Base-by-base conservation (phyloP, 2,888 invertebrate genomes). In the Tetragnatha montana region DNA sequence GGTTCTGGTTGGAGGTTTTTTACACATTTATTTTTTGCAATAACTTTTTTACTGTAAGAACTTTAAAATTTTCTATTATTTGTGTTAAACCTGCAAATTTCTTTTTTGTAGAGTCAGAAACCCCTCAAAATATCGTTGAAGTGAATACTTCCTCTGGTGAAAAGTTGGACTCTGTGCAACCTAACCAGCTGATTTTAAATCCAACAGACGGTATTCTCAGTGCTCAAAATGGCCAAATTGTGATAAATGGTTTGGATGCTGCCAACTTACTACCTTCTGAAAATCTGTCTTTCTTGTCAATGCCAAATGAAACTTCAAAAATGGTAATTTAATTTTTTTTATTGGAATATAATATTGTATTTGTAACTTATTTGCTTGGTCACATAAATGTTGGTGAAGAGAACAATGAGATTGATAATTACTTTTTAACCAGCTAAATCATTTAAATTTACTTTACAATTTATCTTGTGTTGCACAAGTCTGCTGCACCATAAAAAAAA, bases 161-260 rank as follows among this genome's bases (percentile, higher is more conserved):
- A 76, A 76, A 81, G n/a, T 12, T 87, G 8, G 19, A 69, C 19
- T n/a, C 50, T n/a, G n/a, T 88, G 14, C 81, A 84, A 47, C 17
- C 47, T 8, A 73, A 75, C n/a, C 88, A 89, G 10, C 35, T 89
- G 8, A 68, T 89, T 22, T 50, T 88, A 78, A 79, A 49, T 73
- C 73, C 82, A 17, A 68, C 75, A 14, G 82, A 88, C n/a, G 35
- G 78, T 17, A 70, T 84, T 50, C 35, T 84, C 22, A 80, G 21
- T 50, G n/a, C 69, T 8, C 76, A 86, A 49, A 85, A 78, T 74
- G 60, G 78, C 0, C 86, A 90, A 8, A 70, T 90, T 49, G 22
- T 90, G 14, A 19, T 90, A 22, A 86, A 69, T 86, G 82, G 81
- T 50, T 60, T 89, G 8, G 89, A 82, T 17, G 82, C 47, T 21